Percentiles rank a stretch among this genome's conserved stretches.
These are phyloP conservation scores for Palythoa heliodiscus DNA, from an alignment of 92 coral and sea anemone genomes.

Conservation along the genomic window DNA sequence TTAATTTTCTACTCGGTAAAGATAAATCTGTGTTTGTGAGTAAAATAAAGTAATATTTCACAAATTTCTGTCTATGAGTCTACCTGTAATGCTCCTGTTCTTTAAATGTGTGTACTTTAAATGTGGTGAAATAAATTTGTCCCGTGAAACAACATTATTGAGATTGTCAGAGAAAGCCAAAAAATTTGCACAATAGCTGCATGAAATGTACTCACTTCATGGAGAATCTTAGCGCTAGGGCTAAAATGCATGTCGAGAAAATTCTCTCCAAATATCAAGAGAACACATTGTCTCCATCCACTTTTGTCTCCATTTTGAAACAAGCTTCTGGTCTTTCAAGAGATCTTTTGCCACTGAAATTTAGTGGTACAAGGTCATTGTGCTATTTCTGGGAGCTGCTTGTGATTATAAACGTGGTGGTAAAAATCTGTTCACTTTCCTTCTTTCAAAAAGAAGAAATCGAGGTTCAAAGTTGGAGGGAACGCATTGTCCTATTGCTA, in stretches of 20 bases:
- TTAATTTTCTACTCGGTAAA: no score
- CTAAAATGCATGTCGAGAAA: constrained; percentile 11
- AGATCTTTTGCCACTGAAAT: neutral
- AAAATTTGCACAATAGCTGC: constrained; percentile 7
- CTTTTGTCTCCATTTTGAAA: neutral
- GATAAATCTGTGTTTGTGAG: no score
- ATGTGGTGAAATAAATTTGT: constrained; percentile 16
- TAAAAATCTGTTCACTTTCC: neutral
- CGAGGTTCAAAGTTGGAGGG: neutral
- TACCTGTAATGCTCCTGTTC: constrained; percentile 1
- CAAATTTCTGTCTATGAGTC: neutral
- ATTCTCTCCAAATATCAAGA: neutral
- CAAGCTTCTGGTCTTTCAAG: neutral
- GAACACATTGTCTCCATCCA: constrained; percentile 13
- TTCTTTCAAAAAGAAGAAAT: neutral
- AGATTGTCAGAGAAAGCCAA: neutral
- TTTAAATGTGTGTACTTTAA: constrained; percentile 3
- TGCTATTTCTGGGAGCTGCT: constrained; percentile 14
- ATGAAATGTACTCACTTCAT: neutral
- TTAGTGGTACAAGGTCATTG: neutral
- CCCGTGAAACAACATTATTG: neutral
- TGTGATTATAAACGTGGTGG: neutral
- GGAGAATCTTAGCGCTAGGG: neutral
- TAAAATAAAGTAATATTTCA: no score
- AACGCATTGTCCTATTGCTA: neutral